phyloP scores from a whole-genome alignment of 2,888 invertebrate species.

The Argynnis bischoffii region DNA sequence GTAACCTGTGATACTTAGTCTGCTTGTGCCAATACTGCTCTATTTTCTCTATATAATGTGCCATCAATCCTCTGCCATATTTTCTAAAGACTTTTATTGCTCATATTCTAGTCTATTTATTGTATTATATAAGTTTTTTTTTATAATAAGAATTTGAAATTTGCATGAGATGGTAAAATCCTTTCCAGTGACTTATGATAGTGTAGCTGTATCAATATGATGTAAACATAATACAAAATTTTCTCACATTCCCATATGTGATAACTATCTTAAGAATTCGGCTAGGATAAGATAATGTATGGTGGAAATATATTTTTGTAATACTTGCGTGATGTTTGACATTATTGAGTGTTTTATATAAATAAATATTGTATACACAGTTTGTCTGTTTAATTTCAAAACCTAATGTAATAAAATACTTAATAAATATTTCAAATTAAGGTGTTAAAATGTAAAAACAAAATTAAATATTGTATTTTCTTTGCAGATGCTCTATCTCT shows the following conservation, averaged over 20 bases:
- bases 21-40: constrained; percentile 57
- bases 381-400: constrained; percentile 19
- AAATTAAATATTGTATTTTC: constrained; percentile 1
- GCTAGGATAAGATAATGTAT: constrained; percentile 26
- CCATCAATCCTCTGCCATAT: constrained; percentile 72
- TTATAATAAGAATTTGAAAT: constrained; percentile 16
- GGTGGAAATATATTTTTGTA: constrained; percentile 41
- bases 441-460: background rate
- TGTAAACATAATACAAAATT: constrained; percentile 20
- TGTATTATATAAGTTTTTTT: constrained; percentile 45
- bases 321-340: constrained; percentile 43
- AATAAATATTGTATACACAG: constrained; percentile 34
- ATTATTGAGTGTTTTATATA: constrained; percentile 38
- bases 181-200: constrained; percentile 30
- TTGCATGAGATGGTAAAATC: constrained; percentile 25
- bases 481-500: constrained; percentile 75
- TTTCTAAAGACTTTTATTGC: constrained; percentile 72
- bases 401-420: background rate
- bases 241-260: constrained; percentile 37
- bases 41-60: constrained; percentile 51
- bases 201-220: constrained; percentile 38
- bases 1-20: constrained; percentile 68
- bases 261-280: constrained; percentile 27
- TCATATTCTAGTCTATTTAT: constrained; percentile 80
- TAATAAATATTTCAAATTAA: background rate